Evolutionary conservation across 2,888 invertebrate species (phyloP), one percentile per base, ranked within the genome.

Genomic region (Sabellastarte sp.): DNA sequence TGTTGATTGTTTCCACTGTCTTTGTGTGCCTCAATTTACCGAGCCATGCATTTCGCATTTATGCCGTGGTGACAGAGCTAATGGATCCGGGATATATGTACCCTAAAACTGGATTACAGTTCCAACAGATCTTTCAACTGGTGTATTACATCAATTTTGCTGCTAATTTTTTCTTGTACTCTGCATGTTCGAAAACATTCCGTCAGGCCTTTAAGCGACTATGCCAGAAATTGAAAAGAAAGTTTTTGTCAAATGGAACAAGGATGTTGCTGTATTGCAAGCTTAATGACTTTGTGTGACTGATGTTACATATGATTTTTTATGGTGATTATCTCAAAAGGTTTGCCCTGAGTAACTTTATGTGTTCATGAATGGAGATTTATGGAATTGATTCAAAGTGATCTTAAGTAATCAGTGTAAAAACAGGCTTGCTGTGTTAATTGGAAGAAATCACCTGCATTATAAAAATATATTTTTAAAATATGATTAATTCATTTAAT

Each of bases 151-250:
- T 59, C 28, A 68, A 66, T 29, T 68, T 62, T 30, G 33, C 66
- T 24, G 52, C 33, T 41, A 68, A 68, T 31, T 66, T 68, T 28
- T 65, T 66, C 61, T 61, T 68, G n/a, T 68, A 68, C 55, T 59
- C 61, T 32, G 63, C 66, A 24, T 66, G 68, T 55, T 53, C 53
- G 20, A 53, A 26, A 26, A 24, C 53, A n/a, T 53, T 53, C 24
- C 53, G 53, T 26, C 5, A 5, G 5, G 53, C 53, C 4, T 53
- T 53, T 26, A 15, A 26, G 28, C 5, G 53, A 53, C 26, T 53
- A 5, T 53, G 26, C 28, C 15, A 24, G 20, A 53, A 26, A 26
- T 10, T 53, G 28, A 53, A 53, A 26, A 41, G 10, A 15, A 10
- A 41, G 41, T 41, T 41, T 15, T 41, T 10, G 20, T 20, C 10